Percentiles rank a stretch among this genome's conserved stretches.
phyloP scores from a whole-genome alignment of 2,888 invertebrate genomes.

The Lochmaea crataegi region DNA sequence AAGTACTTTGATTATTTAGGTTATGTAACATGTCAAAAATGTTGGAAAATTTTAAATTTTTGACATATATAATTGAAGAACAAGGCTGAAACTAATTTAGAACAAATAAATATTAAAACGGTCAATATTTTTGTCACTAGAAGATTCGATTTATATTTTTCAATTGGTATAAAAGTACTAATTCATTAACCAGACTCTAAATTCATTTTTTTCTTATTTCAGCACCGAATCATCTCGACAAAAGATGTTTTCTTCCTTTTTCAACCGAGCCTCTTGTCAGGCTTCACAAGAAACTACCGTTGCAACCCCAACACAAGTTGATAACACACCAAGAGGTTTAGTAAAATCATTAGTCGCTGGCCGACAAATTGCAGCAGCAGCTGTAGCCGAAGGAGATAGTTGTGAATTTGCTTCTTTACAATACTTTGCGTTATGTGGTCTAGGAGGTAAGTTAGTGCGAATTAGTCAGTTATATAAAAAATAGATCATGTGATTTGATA shows the following conservation, averaged over 20 bases:
- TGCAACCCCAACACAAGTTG: constrained; percentile 36
- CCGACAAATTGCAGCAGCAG: constrained; percentile 59
- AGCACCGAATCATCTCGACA: constrained; percentile 31
- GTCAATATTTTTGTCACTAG: neutral
- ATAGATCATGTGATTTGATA: neutral
- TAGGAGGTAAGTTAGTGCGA: constrained; percentile 75
- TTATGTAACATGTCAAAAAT: constrained; percentile 32
- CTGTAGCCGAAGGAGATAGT: constrained; percentile 56
- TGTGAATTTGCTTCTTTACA: constrained; percentile 93
- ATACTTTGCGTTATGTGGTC: constrained; percentile 92
- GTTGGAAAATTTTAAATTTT: neutral
- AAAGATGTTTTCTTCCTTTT: constrained; percentile 54
- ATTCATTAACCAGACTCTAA: neutral
- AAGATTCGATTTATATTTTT: neutral
- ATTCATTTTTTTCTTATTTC: constrained; percentile 16
- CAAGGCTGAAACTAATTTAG: constrained; percentile 18
- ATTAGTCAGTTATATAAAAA: too few relatives aligned
- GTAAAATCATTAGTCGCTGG: constrained; percentile 61
- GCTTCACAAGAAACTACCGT: constrained; percentile 44
- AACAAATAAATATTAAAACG: constrained; percentile 1
- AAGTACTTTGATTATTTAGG: constrained; percentile 13
- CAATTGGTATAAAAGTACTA: neutral
- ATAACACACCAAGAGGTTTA: constrained; percentile 49
- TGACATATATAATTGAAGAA: neutral
- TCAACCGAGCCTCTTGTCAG: constrained; percentile 57